Evolutionary conservation across 2,888 invertebrate genomes (phyloP).

Genomic region (Pandemis heparana): DNA sequence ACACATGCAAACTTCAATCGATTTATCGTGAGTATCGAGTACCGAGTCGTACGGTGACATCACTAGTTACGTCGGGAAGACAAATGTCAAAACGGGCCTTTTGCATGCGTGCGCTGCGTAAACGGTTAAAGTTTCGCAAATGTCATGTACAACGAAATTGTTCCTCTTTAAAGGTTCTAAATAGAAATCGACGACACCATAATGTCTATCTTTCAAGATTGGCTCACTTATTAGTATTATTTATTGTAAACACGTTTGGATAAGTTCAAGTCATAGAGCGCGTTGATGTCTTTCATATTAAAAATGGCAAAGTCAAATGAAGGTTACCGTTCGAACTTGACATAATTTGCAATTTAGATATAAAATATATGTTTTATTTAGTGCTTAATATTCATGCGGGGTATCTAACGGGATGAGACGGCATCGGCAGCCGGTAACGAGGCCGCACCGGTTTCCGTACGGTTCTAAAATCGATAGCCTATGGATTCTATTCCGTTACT

Average conservation of each 20-base stretch:
- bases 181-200: no score
- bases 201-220: no score
- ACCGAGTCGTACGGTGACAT: no score
- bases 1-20: no score
- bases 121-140: no score
- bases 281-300: background rate
- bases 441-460: slow-evolving; percentile 11
- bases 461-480: background rate
- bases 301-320: background rate
- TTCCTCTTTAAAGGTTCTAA: no score
- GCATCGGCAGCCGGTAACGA: background rate
- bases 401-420: background rate
- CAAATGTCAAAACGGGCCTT: no score
- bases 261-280: background rate
- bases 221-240: no score
- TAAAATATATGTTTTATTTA: background rate
- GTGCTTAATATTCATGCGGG: slow-evolving; percentile 2
- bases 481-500: slow-evolving; percentile 5
- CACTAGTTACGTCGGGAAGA: no score
- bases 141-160: no score
- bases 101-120: no score
- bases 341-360: background rate
- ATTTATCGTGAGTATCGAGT: no score
- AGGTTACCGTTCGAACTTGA: background rate
- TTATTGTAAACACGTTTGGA: background rate